Evolutionary conservation across 2,113 vertebrate genomes (phyloP), one percentile per base, ranked within the genome.

Genomic region (Aptenodytes patagonicus): DNA sequence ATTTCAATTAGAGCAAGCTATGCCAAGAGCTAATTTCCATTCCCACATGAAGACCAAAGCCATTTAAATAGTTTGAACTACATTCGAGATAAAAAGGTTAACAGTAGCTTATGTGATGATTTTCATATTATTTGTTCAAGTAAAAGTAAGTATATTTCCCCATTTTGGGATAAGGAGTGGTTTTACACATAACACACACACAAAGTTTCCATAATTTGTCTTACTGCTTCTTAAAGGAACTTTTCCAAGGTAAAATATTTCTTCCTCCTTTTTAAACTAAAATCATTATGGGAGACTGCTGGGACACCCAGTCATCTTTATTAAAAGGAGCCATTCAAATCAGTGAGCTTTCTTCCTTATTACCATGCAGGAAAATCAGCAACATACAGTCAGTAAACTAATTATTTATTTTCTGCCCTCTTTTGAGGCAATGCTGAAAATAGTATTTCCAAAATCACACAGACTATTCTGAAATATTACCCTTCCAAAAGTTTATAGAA

Each of bases 11-110:
- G 91, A 97, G 94, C 61, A 81, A 96, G 54, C 94, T 96, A 96
- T 97, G 98, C 98, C 98, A 98, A 98, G 97, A 98, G 94, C 97
- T 98, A 98, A 98, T 98, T 98, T 98, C 98, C 98, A 98, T 98
- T 98, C 98, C 98, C 98, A 98, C 98, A 98, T 94, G 93, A 98
- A 98, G 93, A 98, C 96, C 96, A 98, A 98, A 98, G 94, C 66
- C 96, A 98, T 97, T 98, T 97, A 98, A 97, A 88, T 96, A 96
- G 95, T 97, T 93, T 86, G 76, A 97, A 94, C 93, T 97, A 93
- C 84, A 91, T 87, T 95, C 2, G 91, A 98, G 97, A 98, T 98
- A 95, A 97, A 97, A 97, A 97, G 92, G 64, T 90, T 94, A 98
- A 97, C 97, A 86, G 97, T 96, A 97, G 97, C 96, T 97, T 97